Base-by-base conservation (phyloP, 2,113 vertebrate species). In the Rhegmatorhina hoffmannsi region DNA sequence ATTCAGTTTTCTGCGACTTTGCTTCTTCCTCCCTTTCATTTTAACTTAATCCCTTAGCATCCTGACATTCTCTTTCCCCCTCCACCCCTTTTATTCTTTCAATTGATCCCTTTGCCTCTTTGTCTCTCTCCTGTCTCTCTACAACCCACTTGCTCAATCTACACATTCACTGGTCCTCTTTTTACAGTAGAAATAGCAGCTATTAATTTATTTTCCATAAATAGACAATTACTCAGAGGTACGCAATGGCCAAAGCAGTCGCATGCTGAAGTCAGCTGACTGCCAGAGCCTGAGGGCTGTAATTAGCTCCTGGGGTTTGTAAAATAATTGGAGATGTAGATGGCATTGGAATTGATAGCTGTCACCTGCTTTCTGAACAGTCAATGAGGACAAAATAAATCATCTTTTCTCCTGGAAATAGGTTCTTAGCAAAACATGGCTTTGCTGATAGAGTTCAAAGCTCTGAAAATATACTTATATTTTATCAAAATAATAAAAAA, bases 151-250 rank as follows among this genome's bases (percentile, higher is more conserved):
- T 78, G 63, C 60, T 89, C 72, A 95, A 40, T 60, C 91, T 67
- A 84, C 52, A 84, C 59, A 53, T 53, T 81, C 86, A 53, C 17
- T 87, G 77, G 81, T 85, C 68, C 43, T 56, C 50, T 90, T 75
- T 79, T 75, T 52, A 24, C 87, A 90, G 70, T 79, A 95, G 89
- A 96, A 97, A 94, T 81, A 96, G 96, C 88, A 91, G 87, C 66
- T 96, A 80, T 96, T 97, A 97, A 97, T 97, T 96, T 96, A 97
- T 96, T 97, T 95, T 96, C 85, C 82, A 96, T 84, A 97, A 97
- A 97, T 97, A 97, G 96, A 92, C 91, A 95, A 97, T 97, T 96
- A 97, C 87, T 97, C 97, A 97, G 95, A 96, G 83, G 95, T 85
- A 92, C 0, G 21, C 90, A 72, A 46, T 5, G 73, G 93, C 95